Evolutionary conservation across 2,113 vertebrate genomes (phyloP), one percentile per base, ranked within the genome.

Genomic region (Dendropsophus ebraccatus): DNA sequence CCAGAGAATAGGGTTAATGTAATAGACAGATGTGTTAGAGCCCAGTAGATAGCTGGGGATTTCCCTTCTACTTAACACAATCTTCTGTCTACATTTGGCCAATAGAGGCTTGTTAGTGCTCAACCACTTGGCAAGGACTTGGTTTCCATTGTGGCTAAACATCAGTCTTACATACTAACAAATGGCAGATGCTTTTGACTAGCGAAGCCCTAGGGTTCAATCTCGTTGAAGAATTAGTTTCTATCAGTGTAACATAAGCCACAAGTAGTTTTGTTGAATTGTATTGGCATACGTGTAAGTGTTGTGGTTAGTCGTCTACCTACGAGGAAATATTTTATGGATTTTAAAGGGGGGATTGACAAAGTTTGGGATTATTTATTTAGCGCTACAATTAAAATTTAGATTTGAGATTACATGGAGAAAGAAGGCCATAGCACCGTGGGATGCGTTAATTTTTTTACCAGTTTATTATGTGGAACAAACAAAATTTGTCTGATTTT

Each of bases 241-340:
- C 60, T 87, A 87, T 76, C 23, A 90, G 88, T 83, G 89, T 84
- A 88, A 84, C 17, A 86, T 47, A 87, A 91, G 86, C 88, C 87
- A 84, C 86, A 88, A 87, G 60, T 89, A 82, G 77, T 87, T 89
- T 89, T 88, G 45, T 70, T 87, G 75, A 35, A 50, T 80, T 90
- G 89, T 87, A 73, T 81, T 87, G 78, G 85, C 78, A 87, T 74
- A 73, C 62, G 25, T 86, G 41, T 62, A 41, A 60, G 69, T 74
- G 35, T 80, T 87, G 85, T 87, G 85, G 77, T 87, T 87, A 87
- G 3, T 60, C 14, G 62, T 81, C 16, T 81, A 58, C 67, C n/a
- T n/a, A 58, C 62, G 37, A 8, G 77, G n/a, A 78, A 69, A 56
- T 50, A 25, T 65, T 62, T 82, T 32, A 76, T 78, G 35, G n/a